Evolutionary conservation across 2,888 invertebrate genomes (phyloP), one percentile per base, ranked within the genome.

Genomic region (Pseudococcus viburni): DNA sequence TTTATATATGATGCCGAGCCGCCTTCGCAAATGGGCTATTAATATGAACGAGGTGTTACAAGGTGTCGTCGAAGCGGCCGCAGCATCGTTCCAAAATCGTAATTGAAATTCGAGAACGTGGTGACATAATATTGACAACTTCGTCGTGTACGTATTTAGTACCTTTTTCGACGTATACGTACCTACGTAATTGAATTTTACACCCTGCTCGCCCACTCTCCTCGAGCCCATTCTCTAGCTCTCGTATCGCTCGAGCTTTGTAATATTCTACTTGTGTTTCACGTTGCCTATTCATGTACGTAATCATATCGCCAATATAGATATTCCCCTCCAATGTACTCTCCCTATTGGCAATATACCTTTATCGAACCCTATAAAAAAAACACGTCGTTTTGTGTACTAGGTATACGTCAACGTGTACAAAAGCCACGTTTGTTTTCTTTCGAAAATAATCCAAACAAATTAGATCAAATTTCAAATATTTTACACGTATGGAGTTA

Each of bases 31-130:
- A 83, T 83, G 19, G 46, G 15, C 46, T 83, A 83, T 83, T 83
- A 83, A 83, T 46, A 83, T 83, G 46, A 33, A 46, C 80, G 33
- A 83, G 17, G 80, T 83, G 80, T 83, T 77, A 39, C 77, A 33
- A 73, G 73, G 73, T 83, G 42, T 83, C 80, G 80, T 17, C 11
- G 26, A 19, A 3, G 19, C 64, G 12, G 55, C 64, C 64, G 22
- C 22, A 7, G 64, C 64, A 19, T 15, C 80, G 19, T 73, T 73
- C 17, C 73, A 6, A 17, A 19, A 83, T 83, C 77, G 46, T 83
- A 83, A 83, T 83, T 83, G 80, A 83, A 83, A 83, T 83, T 83
- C 80, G 80, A 83, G 80, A 83, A 83, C 46, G 46, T 83, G 80
- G 46, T 83, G 80, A 83, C 80, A 83, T 33, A 83, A 83, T 83